Evolutionary conservation across 1,140 invertebrate species (phyloP).

Genomic region (Diploscapter pachys): DNA sequence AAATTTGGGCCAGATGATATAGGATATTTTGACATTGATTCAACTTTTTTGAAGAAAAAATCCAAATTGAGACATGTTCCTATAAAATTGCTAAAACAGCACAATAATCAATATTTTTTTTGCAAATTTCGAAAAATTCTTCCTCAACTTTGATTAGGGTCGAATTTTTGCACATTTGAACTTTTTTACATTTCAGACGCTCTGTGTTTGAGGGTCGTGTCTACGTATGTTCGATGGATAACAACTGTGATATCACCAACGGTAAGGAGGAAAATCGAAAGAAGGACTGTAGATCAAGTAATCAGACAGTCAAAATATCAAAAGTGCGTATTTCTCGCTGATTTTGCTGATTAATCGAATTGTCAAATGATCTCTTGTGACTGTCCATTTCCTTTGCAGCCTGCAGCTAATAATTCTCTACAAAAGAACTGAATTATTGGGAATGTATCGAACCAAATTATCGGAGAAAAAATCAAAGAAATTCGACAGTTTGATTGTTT

Average conservation of each 20-base stretch:
- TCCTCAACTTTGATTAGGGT: no score
- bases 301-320: background rate
- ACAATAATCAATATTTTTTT: no score
- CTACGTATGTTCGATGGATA: conserved; percentile 26
- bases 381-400: background rate
- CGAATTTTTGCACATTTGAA: background rate
- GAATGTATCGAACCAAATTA: no score
- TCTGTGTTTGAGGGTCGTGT: conserved; percentile 29
- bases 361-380: background rate
- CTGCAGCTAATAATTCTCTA: background rate
- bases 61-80: no score
- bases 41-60: no score
- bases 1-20: no score
- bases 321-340: background rate
- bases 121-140: no score
- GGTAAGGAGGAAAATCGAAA: conserved; percentile 2
- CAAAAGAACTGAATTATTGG: background rate
- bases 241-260: conserved; percentile 30
- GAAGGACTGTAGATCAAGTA: no score
- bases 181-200: conserved; percentile 19
- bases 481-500: no score
- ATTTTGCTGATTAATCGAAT: background rate
- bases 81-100: no score
- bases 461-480: no score
- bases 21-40: no score